Evolutionary conservation across 2,797 vertebrate genomes (phyloP), one percentile per base, ranked within the genome.

Genomic region (Sardinella longiceps): DNA sequence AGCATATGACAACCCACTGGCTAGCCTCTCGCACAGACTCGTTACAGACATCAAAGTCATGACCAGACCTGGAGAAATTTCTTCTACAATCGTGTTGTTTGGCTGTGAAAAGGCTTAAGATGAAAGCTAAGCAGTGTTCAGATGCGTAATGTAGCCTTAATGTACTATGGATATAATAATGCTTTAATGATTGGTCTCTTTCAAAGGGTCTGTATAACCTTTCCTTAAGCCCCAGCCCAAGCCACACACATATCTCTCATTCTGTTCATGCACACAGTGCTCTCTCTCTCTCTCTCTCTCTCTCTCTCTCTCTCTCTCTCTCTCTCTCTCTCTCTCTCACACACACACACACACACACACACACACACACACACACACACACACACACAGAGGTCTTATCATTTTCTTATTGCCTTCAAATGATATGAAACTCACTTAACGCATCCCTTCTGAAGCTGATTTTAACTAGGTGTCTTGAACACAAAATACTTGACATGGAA

Each of bases 251-350:
- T 33, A 39, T 15, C 80, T 14, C 80, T 46, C 45, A 10, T 14
- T 51, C 50, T 51, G 18, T 51, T 2, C 50, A 14, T 51, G 48
- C 48, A 50, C 45, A n/a, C n/a, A n/a, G n/a, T n/a, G n/a, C n/a
- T 15, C 80, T 14, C 80, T 46, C 45, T 1, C 46, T 48, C 46
- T 10, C 46, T 10, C 46, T 48, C 43, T 43, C 4, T 43, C 43
- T 43, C 43, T 4, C 43, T 43, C 43, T 43, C 2, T 4, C 48
- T 50, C 48, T 50, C 23, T 4, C 80, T 45, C 45, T n/a, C 83
- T 82, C 84, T 86, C 63, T n/a, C n/a, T n/a, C 23, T 4, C 80
- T 45, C 45, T n/a, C 83, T 82, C 84, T 86, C 63, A 84, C 46
- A 85, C 81, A 60, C 60, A 60, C 23, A 50, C 14, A 46, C 45